Conservation (phyloP, 2,113 vertebrate species). For the Macroglossus sobrinus region DNA sequence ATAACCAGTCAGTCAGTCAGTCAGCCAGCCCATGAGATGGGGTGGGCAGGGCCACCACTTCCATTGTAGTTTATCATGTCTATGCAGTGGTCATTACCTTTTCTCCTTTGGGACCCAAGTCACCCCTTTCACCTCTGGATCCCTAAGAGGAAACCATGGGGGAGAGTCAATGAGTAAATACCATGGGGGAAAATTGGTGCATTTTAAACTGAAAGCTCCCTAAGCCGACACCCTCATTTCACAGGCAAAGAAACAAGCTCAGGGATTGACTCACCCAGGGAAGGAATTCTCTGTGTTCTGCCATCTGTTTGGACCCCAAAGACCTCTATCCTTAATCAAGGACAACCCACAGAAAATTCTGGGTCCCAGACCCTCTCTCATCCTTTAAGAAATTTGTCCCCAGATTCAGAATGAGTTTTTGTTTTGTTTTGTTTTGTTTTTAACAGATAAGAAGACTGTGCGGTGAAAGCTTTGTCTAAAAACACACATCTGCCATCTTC, state of each 20-base stretch:
- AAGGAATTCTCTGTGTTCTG: not conserved
- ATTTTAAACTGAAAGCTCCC: not conserved
- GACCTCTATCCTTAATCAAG: not conserved
- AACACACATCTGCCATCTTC: not conserved
- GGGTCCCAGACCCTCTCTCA: not conserved
- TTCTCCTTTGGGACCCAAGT: slow-evolving; percentile 92
- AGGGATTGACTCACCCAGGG: not conserved
- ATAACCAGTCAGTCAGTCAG: not conserved
- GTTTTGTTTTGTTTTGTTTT: not conserved
- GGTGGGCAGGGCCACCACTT: not conserved
- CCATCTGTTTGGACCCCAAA: not conserved
- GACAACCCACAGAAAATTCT: not conserved
- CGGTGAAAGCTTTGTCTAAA: not conserved
- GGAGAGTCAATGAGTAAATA: not conserved
- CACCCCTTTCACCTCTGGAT: slow-evolving; percentile 91
- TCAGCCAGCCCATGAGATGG: too few species aligned
- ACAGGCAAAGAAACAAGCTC: not conserved
- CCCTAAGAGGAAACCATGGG: slow-evolving; percentile 83
- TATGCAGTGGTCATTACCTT: slow-evolving; percentile 83
- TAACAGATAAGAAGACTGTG: not conserved
- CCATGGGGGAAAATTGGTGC: not conserved
- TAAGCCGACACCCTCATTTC: not conserved
- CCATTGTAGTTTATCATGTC: not conserved
- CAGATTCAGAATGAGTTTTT: not conserved
- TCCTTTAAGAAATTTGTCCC: not conserved